Conservation (phyloP, 2,888 invertebrate species). For the Patella caerulea region DNA sequence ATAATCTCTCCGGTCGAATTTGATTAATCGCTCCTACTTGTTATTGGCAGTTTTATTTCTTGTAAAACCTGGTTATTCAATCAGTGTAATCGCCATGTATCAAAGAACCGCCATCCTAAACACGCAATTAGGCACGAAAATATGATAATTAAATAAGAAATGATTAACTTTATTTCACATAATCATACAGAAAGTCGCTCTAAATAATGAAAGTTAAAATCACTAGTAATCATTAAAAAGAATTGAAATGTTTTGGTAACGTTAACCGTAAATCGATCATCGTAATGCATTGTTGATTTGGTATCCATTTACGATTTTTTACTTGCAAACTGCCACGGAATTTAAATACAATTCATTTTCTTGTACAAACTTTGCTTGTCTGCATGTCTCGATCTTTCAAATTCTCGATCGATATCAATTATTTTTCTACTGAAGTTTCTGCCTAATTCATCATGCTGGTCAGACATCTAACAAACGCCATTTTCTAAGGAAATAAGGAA, state of each 20-base stretch:
- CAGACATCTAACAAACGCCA: constrained; percentile 5
- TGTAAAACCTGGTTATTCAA: constrained; percentile 7
- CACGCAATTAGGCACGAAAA: constrained; percentile 9
- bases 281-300: constrained; percentile 1
- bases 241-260: constrained; percentile 9
- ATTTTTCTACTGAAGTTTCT: constrained; percentile 4
- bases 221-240: constrained; percentile 6
- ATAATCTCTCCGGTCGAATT: too few relatives aligned
- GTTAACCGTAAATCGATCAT: constrained; percentile 7
- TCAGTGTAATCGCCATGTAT: neutral
- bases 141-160: constrained; percentile 11
- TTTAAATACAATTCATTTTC: constrained; percentile 10
- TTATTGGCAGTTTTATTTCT: constrained; percentile 1
- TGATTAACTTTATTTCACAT: constrained; percentile 12
- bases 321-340: neutral
- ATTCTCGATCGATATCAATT: constrained; percentile 2
- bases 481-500: neutral
- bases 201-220: constrained; percentile 10
- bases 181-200: constrained; percentile 9
- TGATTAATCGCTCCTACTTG: constrained; percentile 3
- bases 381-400: constrained; percentile 6
- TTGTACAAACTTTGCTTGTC: constrained; percentile 7
- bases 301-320: constrained; percentile 5
- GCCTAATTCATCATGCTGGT: constrained; percentile 6
- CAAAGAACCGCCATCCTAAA: constrained; percentile 5